A percentile compares a stretch with the other conserved stretches of the same genome.
Evolutionary conservation across 2,797 vertebrate genomes (phyloP).

Genomic region (Galagoides demidoff): DNA sequence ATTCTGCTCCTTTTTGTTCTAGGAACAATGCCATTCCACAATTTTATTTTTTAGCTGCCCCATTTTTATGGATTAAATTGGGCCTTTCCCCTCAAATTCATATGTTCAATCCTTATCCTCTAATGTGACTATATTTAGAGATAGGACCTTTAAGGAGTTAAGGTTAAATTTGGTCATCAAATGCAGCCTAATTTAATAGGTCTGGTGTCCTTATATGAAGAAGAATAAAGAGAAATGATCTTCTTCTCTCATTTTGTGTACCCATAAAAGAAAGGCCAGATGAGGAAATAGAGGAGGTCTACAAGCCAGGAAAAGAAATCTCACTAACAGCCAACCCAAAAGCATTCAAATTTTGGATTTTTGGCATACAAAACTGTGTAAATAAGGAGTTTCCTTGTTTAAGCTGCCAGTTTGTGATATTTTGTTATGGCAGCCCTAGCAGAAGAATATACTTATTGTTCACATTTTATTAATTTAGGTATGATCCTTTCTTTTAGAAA

Average conservation of each 20-base stretch:
- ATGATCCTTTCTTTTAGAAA: slow-evolving; percentile 1
- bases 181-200: not conserved
- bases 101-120: not conserved
- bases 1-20: not conserved
- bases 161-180: not conserved
- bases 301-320: not conserved
- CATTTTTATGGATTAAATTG: not conserved
- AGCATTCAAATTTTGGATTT: not conserved
- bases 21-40: not conserved
- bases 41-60: slow-evolving; percentile 4
- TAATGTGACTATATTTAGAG: not conserved
- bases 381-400: not conserved
- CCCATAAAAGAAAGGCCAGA: not conserved
- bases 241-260: not conserved
- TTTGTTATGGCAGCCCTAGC: not conserved
- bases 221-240: not conserved
- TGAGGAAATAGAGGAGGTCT: not conserved
- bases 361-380: not conserved
- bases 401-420: not conserved
- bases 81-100: not conserved
- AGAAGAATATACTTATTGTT: not conserved
- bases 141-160: not conserved
- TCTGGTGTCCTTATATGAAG: not conserved
- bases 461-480: slow-evolving; percentile 42
- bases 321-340: not conserved